Evolutionary conservation across 1,140 invertebrate species (phyloP).

Genomic region (Calosoma granatense): DNA sequence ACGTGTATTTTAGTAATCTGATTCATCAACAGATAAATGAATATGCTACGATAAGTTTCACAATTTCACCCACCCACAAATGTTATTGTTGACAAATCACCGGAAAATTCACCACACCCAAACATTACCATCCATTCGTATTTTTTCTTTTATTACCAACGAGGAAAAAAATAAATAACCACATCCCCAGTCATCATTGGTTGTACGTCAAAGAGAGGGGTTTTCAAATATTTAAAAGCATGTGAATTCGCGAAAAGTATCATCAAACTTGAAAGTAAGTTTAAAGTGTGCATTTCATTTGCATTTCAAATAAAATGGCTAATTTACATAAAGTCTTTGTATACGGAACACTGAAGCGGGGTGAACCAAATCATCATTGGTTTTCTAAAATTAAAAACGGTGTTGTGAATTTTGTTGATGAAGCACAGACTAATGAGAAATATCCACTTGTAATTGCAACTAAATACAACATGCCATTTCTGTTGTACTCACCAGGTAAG

Average conservation of each 20-base stretch:
- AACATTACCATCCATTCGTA: background rate
- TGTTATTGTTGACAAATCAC: background rate
- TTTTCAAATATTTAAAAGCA: too few relatives aligned
- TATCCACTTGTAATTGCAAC: constrained; percentile 81
- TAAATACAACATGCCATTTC: constrained; percentile 80
- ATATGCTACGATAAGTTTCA: background rate
- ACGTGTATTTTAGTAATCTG: background rate
- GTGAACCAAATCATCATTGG: constrained; percentile 73
- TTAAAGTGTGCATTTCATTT: too few relatives aligned
- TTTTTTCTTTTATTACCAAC: constrained; percentile 8
- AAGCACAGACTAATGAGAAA: constrained; percentile 55
- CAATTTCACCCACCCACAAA: background rate
- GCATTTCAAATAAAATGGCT: too few relatives aligned
- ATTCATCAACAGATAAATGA: background rate
- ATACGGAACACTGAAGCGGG: constrained; percentile 80
- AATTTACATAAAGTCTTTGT: constrained; percentile 66
- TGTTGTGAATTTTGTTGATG: constrained; percentile 53
- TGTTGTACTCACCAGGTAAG: constrained; percentile 60
- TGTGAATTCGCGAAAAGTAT: too few relatives aligned
- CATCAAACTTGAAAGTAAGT: too few relatives aligned
- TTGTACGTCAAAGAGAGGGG: too few relatives aligned
- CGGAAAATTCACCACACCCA: background rate
- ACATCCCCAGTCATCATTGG: background rate
- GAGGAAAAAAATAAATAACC: constrained; percentile 1
- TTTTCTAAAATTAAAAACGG: constrained; percentile 58